Conservation (phyloP, 2,113 vertebrate species). For the Xiphorhynchus elegans region DNA sequence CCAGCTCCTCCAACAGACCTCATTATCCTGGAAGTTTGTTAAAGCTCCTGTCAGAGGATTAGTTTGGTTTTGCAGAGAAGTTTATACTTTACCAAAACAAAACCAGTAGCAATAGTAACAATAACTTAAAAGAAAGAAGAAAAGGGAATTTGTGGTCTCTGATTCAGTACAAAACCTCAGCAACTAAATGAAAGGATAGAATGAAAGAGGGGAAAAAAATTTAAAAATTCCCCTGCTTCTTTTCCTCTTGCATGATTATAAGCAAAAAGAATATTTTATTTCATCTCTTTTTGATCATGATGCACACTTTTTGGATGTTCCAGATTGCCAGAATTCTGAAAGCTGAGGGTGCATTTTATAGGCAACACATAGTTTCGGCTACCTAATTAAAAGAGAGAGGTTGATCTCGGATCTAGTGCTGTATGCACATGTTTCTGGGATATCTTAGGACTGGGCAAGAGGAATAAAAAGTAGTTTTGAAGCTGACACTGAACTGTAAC, state of each 20-base stretch:
- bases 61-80: not conserved
- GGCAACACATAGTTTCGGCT: not conserved
- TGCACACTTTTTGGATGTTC: not conserved
- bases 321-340: not conserved
- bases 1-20: not conserved
- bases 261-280: not conserved
- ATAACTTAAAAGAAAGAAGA: not conserved
- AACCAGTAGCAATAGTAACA: not conserved
- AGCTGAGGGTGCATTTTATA: not conserved
- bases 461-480: not conserved
- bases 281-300: not conserved
- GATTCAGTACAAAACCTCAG: not conserved
- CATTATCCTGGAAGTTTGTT: not conserved
- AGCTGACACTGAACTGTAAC: not conserved
- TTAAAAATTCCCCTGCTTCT: not conserved
- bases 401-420: not conserved
- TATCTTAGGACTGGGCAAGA: not conserved
- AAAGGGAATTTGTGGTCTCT: not conserved
- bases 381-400: not conserved
- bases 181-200: not conserved
- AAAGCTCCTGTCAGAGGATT: not conserved
- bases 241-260: not conserved
- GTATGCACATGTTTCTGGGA: not conserved
- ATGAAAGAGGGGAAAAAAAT: not conserved
- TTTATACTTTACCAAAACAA: not conserved